Conservation (phyloP, 2,113 vertebrate species). For the Cochlearius cochlearius region DNA sequence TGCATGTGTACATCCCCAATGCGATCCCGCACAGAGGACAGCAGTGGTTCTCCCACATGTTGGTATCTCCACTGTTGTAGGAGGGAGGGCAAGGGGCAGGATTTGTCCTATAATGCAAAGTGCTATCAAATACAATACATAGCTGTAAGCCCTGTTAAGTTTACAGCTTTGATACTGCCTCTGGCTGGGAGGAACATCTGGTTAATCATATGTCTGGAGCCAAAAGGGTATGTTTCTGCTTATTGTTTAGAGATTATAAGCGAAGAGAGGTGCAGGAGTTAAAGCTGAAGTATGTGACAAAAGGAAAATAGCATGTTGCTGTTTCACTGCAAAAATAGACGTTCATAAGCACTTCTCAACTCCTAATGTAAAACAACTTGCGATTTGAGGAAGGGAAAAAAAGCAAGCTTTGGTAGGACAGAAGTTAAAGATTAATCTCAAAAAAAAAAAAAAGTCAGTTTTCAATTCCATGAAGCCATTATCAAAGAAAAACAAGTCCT, state of each 20-base stretch:
- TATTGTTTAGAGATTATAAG: neutral
- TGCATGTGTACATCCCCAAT: neutral
- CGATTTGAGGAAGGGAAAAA: neutral
- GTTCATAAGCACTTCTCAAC: neutral
- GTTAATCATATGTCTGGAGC: neutral
- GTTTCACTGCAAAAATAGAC: neutral
- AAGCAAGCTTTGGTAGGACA: neutral
- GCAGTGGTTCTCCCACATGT: neutral
- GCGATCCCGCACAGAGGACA: neutral
- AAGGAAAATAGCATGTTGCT: neutral
- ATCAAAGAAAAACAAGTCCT: slow-evolving; percentile 21
- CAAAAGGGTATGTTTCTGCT: neutral
- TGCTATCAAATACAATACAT: neutral
- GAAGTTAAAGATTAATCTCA: neutral
- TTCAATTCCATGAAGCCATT: neutral
- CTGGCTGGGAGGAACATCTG: slow-evolving; percentile 13
- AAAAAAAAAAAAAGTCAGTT: neutral
- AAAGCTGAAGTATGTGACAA: slow-evolving; percentile 9
- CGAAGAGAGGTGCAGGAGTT: slow-evolving; percentile 15
- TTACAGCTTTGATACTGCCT: neutral
- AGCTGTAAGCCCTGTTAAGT: neutral
- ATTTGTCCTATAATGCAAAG: neutral
- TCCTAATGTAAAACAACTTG: neutral
- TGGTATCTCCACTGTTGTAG: neutral
- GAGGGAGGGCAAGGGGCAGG: neutral